Conservation (phyloP, 2,888 invertebrate genomes). For the Ctena decussata region DNA sequence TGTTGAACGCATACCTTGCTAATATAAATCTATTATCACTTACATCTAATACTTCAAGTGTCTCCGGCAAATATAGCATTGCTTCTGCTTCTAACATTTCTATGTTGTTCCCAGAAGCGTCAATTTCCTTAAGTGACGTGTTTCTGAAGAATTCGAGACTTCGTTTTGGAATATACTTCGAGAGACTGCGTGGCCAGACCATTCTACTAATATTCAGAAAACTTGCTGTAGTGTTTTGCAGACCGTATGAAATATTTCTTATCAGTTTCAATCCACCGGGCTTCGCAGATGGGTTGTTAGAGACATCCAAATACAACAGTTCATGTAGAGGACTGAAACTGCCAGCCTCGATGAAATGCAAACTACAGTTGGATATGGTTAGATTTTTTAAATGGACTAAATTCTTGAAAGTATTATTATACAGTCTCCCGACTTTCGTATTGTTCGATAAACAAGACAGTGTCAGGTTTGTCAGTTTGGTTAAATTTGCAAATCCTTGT, state of each 20-base stretch:
- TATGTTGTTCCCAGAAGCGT: slow-evolving; percentile 23
- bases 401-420: background rate
- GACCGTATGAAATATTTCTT: slow-evolving; percentile 39
- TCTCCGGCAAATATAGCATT: slow-evolving; percentile 8
- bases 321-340: background rate
- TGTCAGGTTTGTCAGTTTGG: background rate
- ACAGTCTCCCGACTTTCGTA: background rate
- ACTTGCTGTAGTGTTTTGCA: slow-evolving; percentile 47
- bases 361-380: background rate
- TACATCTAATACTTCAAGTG: slow-evolving; percentile 17
- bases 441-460: background rate
- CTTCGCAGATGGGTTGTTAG: slow-evolving; percentile 27
- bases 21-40: slow-evolving; percentile 49
- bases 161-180: slow-evolving; percentile 4
- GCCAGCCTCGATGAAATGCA: background rate
- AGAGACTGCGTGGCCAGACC: slow-evolving; percentile 34
- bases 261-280: slow-evolving; percentile 37
- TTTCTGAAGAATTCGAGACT: slow-evolving; percentile 50
- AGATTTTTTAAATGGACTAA: background rate
- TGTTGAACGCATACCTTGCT: slow-evolving; percentile 37
- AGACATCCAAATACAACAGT: slow-evolving; percentile 25
- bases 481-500: background rate
- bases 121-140: slow-evolving; percentile 34
- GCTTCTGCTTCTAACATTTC: slow-evolving; percentile 30
- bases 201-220: slow-evolving; percentile 31